Evolutionary conservation across 2,113 vertebrate species (phyloP).

Genomic region (Phylloscopus whistleri): DNA sequence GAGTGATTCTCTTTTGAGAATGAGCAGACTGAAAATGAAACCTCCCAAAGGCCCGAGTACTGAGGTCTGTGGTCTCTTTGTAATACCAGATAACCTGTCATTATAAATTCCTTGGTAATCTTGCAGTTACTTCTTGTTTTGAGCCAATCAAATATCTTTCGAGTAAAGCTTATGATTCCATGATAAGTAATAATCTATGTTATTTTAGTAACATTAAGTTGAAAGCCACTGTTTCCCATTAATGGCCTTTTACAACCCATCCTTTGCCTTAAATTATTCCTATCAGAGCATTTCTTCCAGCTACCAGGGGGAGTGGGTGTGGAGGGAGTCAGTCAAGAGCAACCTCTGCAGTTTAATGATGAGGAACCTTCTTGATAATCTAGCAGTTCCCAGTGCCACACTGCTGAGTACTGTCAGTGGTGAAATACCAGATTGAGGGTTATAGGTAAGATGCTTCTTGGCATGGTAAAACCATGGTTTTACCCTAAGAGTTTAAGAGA

Average conservation of each 20-base stretch:
- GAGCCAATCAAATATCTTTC: neutral
- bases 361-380: neutral
- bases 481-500: neutral
- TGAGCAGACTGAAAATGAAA: neutral
- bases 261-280: neutral
- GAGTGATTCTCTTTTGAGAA: neutral
- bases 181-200: slow-evolving; percentile 61
- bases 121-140: neutral
- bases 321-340: neutral
- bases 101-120: neutral
- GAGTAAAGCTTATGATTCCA: slow-evolving; percentile 17
- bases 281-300: neutral
- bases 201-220: slow-evolving; percentile 15
- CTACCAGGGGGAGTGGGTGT: neutral
- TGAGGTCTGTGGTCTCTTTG: neutral
- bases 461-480: neutral
- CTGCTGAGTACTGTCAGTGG: neutral
- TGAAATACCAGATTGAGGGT: neutral
- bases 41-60: neutral
- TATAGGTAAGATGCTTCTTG: neutral
- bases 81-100: neutral
- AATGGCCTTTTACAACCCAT: slow-evolving; percentile 15
- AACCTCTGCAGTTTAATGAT: neutral
- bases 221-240: slow-evolving; percentile 49
- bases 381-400: neutral